Percentiles rank a stretch among this genome's conserved stretches.
Conservation (phyloP, 2,888 invertebrate species). For the Nymphalis c-album region DNA sequence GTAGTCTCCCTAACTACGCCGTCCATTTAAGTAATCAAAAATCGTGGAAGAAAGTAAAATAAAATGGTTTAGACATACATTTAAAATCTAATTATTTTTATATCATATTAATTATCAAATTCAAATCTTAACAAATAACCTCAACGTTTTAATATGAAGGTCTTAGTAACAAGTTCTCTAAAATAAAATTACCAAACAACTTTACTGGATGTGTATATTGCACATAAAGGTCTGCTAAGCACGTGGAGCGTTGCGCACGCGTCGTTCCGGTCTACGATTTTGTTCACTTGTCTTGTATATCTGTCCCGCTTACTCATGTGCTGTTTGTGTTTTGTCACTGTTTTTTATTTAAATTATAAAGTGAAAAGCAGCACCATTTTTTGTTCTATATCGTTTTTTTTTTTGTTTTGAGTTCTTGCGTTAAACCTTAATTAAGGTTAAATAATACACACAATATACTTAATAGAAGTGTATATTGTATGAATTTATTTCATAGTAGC, state of each 20-base stretch:
- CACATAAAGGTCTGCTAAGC: slow-evolving; percentile 51
- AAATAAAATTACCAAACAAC: neutral
- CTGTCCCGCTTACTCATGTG: slow-evolving; percentile 32
- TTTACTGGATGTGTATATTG: slow-evolving; percentile 30
- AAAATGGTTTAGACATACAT: no score
- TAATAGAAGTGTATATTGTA: no score
- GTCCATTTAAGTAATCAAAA: no score
- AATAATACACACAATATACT: neutral
- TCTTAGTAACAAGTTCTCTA: no score
- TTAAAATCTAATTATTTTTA: no score
- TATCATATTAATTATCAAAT: no score
- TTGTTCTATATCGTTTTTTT: neutral
- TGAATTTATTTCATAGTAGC: no score
- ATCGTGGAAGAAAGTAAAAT: no score
- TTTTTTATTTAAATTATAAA: slow-evolving; percentile 1
- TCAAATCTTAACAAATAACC: no score
- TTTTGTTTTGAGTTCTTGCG: neutral
- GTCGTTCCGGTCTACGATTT: slow-evolving; percentile 56
- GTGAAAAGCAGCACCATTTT: neutral
- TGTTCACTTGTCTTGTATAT: slow-evolving; percentile 46
- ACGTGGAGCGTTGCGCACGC: slow-evolving; percentile 58
- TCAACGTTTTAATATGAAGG: no score
- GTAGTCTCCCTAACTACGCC: no score
- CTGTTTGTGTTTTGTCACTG: slow-evolving; percentile 9
- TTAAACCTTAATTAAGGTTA: neutral